Evolutionary conservation across 2,797 vertebrate species (phyloP).

Genomic region (Oryzias dopingdopingensis): DNA sequence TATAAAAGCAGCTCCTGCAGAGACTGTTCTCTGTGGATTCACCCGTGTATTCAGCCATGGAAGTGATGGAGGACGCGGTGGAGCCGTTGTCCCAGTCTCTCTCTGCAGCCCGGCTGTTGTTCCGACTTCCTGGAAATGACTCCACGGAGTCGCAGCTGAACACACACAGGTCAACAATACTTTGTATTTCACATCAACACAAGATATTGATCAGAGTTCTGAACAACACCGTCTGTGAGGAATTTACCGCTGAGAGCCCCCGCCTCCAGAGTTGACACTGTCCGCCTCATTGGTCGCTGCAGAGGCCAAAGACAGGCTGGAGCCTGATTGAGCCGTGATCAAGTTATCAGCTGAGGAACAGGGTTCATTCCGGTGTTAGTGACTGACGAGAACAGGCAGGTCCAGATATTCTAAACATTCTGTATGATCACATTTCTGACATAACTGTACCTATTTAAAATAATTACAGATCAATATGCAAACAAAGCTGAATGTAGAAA

Average conservation of each 20-base stretch:
- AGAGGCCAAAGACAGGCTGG: slow-evolving; percentile 92
- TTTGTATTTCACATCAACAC: too few relatives aligned
- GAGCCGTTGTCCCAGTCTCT: slow-evolving; percentile 97
- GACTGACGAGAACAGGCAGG: too few relatives aligned
- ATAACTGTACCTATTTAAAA: too few relatives aligned
- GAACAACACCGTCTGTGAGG: background rate
- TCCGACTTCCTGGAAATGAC: slow-evolving; percentile 89
- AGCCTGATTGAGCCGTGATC: slow-evolving; percentile 91
- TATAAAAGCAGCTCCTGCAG: too few relatives aligned
- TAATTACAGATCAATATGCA: too few relatives aligned
- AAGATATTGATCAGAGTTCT: background rate
- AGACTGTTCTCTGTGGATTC: background rate
- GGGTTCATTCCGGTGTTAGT: too few relatives aligned
- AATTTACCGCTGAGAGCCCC: slow-evolving; percentile 86
- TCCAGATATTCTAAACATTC: too few relatives aligned
- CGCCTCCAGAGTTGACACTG: slow-evolving; percentile 90
- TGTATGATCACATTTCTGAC: too few relatives aligned
- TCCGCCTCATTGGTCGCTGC: slow-evolving; percentile 94
- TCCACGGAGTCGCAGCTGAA: slow-evolving; percentile 87
- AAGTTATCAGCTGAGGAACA: slow-evolving; percentile 84
- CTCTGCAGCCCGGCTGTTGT: slow-evolving; percentile 87
- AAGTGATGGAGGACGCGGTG: slow-evolving; percentile 92
- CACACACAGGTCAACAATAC: background rate
- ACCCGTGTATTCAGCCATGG: slow-evolving; percentile 98
- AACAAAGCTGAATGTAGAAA: too few relatives aligned